Evolutionary conservation across 2,888 invertebrate species (phyloP), one percentile per base, ranked within the genome.

Genomic region (Eupeodes luniger): DNA sequence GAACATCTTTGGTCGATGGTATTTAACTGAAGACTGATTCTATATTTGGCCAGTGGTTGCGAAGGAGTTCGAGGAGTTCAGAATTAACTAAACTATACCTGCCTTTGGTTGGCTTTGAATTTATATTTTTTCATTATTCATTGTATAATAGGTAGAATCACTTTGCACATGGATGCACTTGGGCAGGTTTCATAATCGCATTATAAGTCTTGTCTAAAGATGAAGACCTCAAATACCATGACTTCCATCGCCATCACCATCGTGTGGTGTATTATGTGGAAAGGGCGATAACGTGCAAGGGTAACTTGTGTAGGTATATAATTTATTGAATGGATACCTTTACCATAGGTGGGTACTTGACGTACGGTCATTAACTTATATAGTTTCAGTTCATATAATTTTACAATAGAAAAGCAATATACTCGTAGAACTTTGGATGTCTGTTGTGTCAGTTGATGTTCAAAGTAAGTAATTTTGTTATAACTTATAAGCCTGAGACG

Each of bases 161-260:
- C 27, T 51, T 9, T 66, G 34, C 75, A 76, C 76, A 44, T 81
- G 80, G 87, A 87, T 87, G 79, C 87, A 81, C 87, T 74, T 87
- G 84, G 79, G 53, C 72, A 81, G 55, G 76, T 77, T 44, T 57
- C 77, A 7, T 76, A 84, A 87, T 83, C 55, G 34, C 55, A 55
- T 55, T 16, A 14, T 47, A 12, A 47, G 27, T 34, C 36, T 10
- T 70, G 62, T 75, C 61, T 66, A 12, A 27, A 74, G 70, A 57
- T 16, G 49, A 12, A 59, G 57, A 49, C 11, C 66, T 74, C 72
- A 79, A n/a, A 59, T 69, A 47, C 61, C 55, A 59, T 36, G 12
- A 53, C 11, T 49, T 55, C n/a, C n/a, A 49, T 57, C 34, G 34
- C 40, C 55, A 10, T n/a, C 16, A n/a, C 1, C 5, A 47, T 12